phyloP scores from a whole-genome alignment of 2,888 invertebrate species.

The Caenorhabditis uteleia region DNA sequence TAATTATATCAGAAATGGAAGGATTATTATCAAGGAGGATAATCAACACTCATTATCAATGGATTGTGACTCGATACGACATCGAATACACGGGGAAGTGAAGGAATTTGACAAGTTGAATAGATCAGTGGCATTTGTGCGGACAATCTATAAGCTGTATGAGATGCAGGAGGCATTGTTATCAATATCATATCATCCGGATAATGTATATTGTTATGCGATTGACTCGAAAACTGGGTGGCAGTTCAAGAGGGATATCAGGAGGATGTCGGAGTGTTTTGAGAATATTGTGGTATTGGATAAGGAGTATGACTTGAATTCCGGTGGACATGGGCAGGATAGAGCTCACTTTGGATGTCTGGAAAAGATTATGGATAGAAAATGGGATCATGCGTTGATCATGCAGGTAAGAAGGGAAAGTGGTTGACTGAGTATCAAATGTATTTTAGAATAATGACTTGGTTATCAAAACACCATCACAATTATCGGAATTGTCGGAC shows the following conservation, averaged over 20 bases:
- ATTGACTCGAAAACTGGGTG: background rate
- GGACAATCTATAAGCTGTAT: background rate
- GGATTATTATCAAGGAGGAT: background rate
- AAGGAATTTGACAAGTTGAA: background rate
- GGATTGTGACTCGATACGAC: background rate
- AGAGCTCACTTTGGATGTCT: conserved; percentile 31
- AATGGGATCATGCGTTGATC: conserved; percentile 26
- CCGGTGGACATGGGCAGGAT: conserved; percentile 23
- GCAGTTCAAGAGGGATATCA: background rate
- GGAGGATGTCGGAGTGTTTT: conserved; percentile 5
- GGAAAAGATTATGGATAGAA: conserved; percentile 10
- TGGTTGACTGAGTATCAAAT: too few species aligned
- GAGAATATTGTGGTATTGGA: conserved; percentile 19
- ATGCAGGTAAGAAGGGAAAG: too few species aligned
- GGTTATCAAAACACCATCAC: background rate
- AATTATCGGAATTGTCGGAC: background rate
- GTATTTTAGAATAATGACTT: conserved; percentile 2
- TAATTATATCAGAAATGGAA: conserved; percentile 1
- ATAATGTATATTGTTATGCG: conserved; percentile 1
- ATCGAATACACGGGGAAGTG: background rate
- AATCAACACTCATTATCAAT: background rate
- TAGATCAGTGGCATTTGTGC: background rate
- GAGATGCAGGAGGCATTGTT: background rate
- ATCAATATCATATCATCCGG: background rate
- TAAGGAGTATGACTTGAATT: conserved; percentile 22